Base-by-base conservation (phyloP, 64 coral and sea anemone genomes). In the Montipora foliosa region DNA sequence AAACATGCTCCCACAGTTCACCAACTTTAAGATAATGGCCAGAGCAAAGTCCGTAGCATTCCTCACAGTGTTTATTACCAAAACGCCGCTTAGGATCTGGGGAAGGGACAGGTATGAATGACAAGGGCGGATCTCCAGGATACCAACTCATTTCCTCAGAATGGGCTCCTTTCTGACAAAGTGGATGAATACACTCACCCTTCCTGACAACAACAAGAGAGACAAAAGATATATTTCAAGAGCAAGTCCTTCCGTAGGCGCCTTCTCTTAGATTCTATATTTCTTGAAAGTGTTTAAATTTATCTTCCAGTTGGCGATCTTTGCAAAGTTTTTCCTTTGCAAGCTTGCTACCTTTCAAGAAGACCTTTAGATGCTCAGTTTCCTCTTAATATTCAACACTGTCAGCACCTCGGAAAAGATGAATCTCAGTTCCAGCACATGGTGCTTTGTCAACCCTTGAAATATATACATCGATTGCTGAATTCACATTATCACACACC, bases 391-490 rank as follows among this genome's bases (percentile, higher is more conserved):
- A 75, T 47, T 50, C 47, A 1, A 12, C 17, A 60, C 37, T 57
- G 6, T 82, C 78, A 71, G 84, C 58, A 4, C 86, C 86, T 73
- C 79, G 88, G 44, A 47, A 87, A 25, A 94, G 29, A 45, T 94
- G 20, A n/a, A 94, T 94, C 60, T 75, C 86, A 37, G 92, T 89
- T 13, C 62, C 17, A 55, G 85, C 92, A 80, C 93, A 94, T 15
- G 86, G 93, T 8, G 47, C 51, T 50, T 74, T 22, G 55, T 94
- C 67, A 19, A 94, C 86, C 8, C 86, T 24, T 24, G 10, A 47
- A 8, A 94, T 94, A 61, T 89, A 94, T 25, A 94, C 67, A 22
- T 94, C 77, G 70, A 94, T 94, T 14, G 84, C 84, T 9, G 78
- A 89, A 8, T 14, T 12, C 14, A 87, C 9, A 20, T 92, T 96